phyloP scores from a whole-genome alignment of 2,797 vertebrate species.

The Mormyrus hasselquistii region DNA sequence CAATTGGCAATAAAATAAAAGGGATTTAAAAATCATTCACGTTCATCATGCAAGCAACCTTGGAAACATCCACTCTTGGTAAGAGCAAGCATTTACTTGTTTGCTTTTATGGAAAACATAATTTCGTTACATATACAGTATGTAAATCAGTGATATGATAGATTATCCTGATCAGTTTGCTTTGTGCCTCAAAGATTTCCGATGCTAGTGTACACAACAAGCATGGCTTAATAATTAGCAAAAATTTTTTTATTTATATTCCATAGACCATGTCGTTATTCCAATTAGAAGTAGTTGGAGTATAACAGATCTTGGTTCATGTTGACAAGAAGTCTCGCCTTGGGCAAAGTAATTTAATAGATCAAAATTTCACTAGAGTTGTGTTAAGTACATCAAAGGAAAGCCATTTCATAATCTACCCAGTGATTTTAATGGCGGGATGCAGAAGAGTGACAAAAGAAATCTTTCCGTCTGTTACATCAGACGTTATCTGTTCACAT shows the following conservation, averaged over 20 bases:
- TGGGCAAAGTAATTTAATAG: conserved; percentile 7
- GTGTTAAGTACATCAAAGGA: not conserved
- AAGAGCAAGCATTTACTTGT: not conserved
- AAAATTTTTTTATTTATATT: conserved; percentile 20
- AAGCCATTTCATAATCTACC: not conserved
- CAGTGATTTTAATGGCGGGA: not conserved
- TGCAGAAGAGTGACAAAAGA: conserved; percentile 8
- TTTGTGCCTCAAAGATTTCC: conserved; percentile 8
- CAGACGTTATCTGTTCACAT: conserved; percentile 19
- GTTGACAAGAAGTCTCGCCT: not conserved
- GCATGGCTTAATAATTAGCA: conserved; percentile 14
- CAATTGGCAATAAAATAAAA: not conserved
- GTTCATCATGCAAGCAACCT: not conserved
- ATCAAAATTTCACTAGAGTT: not conserved
- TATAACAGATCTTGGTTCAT: not conserved
- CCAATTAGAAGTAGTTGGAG: not conserved
- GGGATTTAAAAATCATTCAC: not conserved
- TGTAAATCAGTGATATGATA: conserved; percentile 22
- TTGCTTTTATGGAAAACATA: not conserved
- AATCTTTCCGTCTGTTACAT: conserved; percentile 22
- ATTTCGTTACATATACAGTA: not conserved
- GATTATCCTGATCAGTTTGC: conserved; percentile 26
- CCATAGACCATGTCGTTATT: conserved; percentile 20
- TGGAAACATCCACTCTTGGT: not conserved
- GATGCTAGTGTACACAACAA: conserved; percentile 23